A percentile compares a stretch with the other conserved stretches of the same genome.
phyloP scores from a whole-genome alignment of 2,797 vertebrate species.

The Parauchenoglanis punctatus region DNA sequence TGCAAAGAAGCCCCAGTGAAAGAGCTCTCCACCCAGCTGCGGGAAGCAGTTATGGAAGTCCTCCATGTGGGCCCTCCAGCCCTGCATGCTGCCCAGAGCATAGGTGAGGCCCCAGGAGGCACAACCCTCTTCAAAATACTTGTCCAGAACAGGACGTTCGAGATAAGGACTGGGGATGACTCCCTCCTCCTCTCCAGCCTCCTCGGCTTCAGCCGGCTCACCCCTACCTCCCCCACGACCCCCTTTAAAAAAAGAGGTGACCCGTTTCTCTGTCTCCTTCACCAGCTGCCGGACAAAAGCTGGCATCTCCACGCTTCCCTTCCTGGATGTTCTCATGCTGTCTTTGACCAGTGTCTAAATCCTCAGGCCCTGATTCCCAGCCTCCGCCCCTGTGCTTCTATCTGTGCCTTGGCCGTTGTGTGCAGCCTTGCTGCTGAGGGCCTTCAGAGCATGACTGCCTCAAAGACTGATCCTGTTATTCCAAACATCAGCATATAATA shows the following conservation, averaged over 20 bases:
- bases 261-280: slow-evolving; percentile 80
- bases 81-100: slow-evolving; percentile 81
- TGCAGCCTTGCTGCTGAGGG: slow-evolving; percentile 63
- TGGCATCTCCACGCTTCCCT: slow-evolving; percentile 78
- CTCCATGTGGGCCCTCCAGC: slow-evolving; percentile 84
- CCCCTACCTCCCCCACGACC: slow-evolving; percentile 70
- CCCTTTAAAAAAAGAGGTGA: slow-evolving; percentile 80
- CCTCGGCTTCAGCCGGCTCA: slow-evolving; percentile 63
- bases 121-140: slow-evolving; percentile 75
- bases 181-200: slow-evolving; percentile 69
- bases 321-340: slow-evolving; percentile 76
- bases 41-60: slow-evolving; percentile 82
- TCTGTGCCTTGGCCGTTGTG: slow-evolving; percentile 45
- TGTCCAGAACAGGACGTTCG: slow-evolving; percentile 76
- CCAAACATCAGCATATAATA: slow-evolving; percentile 30
- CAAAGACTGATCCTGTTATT: slow-evolving; percentile 39
- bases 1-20: slow-evolving; percentile 81
- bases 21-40: slow-evolving; percentile 72
- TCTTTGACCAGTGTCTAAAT: slow-evolving; percentile 32
- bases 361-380: slow-evolving; percentile 16
- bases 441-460: slow-evolving; percentile 49
- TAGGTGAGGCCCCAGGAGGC: slow-evolving; percentile 72
- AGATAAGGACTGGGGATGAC: slow-evolving; percentile 74
- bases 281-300: slow-evolving; percentile 79
- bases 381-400: slow-evolving; percentile 45